Conservation (phyloP, 2,113 vertebrate species). For the Zosterops japonicus region DNA sequence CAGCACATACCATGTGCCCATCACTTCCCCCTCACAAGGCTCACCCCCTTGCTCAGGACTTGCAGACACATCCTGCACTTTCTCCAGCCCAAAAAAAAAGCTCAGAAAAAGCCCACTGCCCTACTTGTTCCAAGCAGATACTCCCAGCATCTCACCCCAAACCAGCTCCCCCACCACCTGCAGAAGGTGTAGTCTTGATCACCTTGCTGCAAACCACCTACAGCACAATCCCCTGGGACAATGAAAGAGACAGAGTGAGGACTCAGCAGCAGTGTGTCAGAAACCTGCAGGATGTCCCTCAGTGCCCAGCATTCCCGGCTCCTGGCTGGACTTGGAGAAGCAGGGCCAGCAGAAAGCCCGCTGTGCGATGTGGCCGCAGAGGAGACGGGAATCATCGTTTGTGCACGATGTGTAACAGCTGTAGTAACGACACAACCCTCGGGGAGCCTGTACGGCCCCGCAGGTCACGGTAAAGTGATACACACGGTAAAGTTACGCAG, state of each 20-base stretch:
- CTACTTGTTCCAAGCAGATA: accelerated
- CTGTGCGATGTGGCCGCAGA: accelerated
- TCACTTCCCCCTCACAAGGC: too few species aligned
- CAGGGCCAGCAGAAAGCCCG: background rate
- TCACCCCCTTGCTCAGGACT: accelerated
- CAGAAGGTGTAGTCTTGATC: background rate
- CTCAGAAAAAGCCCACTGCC: background rate
- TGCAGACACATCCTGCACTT: background rate
- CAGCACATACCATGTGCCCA: background rate
- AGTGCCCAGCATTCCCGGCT: background rate
- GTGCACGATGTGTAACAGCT: accelerated
- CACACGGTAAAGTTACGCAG: background rate
- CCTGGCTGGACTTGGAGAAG: background rate
- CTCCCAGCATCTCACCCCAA: accelerated
- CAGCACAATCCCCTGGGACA: background rate
- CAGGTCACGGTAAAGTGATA: background rate
- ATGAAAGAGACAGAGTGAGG: background rate
- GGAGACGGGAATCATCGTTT: too few species aligned
- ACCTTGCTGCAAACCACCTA: background rate
- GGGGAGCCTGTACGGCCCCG: background rate
- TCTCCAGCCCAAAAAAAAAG: background rate
- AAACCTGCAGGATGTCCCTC: background rate
- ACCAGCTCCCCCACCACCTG: accelerated
- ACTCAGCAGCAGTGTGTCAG: background rate
- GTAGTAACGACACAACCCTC: accelerated